Percentiles rank a stretch among this genome's conserved stretches.
These are phyloP conservation scores for Centroberyx gerrardi DNA, from an alignment of 2,797 vertebrate species.

Conservation along the genomic window DNA sequence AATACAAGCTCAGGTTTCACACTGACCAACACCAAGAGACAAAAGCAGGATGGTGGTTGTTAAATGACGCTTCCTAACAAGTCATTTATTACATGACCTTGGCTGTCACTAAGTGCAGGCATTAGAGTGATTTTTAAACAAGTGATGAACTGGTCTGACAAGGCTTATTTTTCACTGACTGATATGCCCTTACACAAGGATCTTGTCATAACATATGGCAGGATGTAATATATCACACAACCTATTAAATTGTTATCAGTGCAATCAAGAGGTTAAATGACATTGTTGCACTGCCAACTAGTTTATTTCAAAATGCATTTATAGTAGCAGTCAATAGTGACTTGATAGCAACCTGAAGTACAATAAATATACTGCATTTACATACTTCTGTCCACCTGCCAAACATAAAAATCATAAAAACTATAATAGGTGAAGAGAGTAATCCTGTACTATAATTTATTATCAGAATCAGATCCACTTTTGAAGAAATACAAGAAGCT, in stretches of 20 bases:
- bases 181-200: constrained; percentile 43
- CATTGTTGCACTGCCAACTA: constrained; percentile 52
- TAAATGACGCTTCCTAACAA: constrained; percentile 12
- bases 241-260: constrained; percentile 65
- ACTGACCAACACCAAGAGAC: constrained; percentile 12
- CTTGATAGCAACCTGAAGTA: constrained; percentile 43
- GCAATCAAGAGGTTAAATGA: constrained; percentile 61
- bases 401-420: constrained; percentile 35
- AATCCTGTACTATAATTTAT: not conserved
- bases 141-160: constrained; percentile 57
- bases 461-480: constrained; percentile 8
- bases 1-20: constrained; percentile 2
- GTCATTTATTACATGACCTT: constrained; percentile 42
- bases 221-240: constrained; percentile 60
- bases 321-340: constrained; percentile 20
- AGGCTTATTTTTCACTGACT: constrained; percentile 55
- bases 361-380: not conserved
- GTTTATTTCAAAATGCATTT: constrained; percentile 46
- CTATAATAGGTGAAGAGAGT: not conserved
- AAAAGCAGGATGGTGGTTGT: not conserved
- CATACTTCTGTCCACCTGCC: not conserved
- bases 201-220: constrained; percentile 50
- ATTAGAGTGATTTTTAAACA: constrained; percentile 58
- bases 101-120: constrained; percentile 46
- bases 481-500: constrained; percentile 23